These are phyloP conservation scores for Grammomys surdaster DNA, from an alignment of 2,113 vertebrate species.

Conservation along the genomic window DNA sequence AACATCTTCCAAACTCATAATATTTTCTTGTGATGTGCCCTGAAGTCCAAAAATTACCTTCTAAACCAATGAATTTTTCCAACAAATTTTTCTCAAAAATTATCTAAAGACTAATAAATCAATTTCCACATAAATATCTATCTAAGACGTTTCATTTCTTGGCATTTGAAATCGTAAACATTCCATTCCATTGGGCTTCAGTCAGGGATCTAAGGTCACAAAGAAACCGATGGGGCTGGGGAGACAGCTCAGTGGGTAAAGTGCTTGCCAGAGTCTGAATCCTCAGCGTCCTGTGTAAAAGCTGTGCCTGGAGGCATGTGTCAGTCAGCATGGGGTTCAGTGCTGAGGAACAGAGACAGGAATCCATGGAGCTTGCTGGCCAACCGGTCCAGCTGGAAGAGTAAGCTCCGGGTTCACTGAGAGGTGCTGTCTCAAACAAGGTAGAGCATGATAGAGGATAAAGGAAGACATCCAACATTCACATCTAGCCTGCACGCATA, in stretches of 20 bases:
- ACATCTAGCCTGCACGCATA: background rate
- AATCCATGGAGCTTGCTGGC: background rate
- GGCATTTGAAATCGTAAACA: background rate
- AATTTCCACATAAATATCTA: background rate
- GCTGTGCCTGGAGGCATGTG: background rate
- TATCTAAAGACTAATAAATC: slow-evolving; percentile 22
- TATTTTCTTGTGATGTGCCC: slow-evolving; percentile 41
- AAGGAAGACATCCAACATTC: background rate
- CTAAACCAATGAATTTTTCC: slow-evolving; percentile 10
- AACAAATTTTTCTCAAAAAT: slow-evolving; percentile 48
- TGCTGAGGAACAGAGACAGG: background rate
- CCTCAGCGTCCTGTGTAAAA: background rate
- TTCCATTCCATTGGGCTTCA: background rate
- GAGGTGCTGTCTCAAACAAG: background rate
- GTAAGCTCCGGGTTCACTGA: background rate
- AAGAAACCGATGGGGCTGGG: background rate
- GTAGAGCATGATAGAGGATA: background rate
- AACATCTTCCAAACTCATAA: slow-evolving; percentile 62
- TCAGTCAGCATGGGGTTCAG: background rate
- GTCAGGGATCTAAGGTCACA: background rate
- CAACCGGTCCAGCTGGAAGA: background rate
- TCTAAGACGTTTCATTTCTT: slow-evolving; percentile 5
- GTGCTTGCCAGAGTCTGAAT: background rate
- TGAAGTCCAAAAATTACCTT: slow-evolving; percentile 65
- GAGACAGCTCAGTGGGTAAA: background rate